Evolutionary conservation across 2,888 invertebrate species (phyloP).

Genomic region (Terebella lapidaria): DNA sequence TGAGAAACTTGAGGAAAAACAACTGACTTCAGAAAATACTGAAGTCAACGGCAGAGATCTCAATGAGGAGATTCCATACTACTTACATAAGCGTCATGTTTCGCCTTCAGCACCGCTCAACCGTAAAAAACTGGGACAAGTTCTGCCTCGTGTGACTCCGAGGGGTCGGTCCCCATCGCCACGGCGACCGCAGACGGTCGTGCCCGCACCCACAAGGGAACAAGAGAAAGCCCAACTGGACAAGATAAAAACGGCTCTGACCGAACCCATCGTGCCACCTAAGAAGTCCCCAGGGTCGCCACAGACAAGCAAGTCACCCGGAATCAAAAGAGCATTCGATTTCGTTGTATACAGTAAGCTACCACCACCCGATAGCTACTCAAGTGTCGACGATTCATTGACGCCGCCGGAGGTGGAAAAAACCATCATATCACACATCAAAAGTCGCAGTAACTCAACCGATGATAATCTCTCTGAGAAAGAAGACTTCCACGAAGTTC

Average conservation of each 20-base stretch:
- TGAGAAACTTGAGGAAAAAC: neutral
- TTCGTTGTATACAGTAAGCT: conserved; percentile 27
- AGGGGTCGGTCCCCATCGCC: conserved; percentile 4
- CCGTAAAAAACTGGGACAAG: neutral
- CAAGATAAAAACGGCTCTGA: conserved; percentile 17
- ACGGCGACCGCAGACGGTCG: neutral
- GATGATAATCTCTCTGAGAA: neutral
- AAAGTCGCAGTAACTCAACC: neutral
- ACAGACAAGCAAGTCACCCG: conserved; percentile 12
- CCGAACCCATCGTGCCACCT: conserved; percentile 10
- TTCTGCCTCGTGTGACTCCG: no score
- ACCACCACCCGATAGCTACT: conserved; percentile 46
- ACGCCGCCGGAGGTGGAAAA: conserved; percentile 37
- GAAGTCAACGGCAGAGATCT: neutral
- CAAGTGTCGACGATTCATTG: conserved; percentile 50
- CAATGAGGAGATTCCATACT: conserved; percentile 48
- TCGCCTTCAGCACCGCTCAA: neutral
- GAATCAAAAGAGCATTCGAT: conserved; percentile 18
- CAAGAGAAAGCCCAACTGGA: conserved; percentile 17
- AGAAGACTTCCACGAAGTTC: neutral
- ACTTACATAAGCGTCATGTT: conserved; percentile 34
- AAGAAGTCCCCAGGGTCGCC: conserved; percentile 1
- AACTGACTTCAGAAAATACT: no score
- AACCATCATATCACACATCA: conserved; percentile 9
- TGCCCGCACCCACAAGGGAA: conserved; percentile 2